A percentile compares a stretch with the other conserved stretches of the same genome.
Conservation (phyloP, 2,797 vertebrate species). For the Alfaro cultratus region DNA sequence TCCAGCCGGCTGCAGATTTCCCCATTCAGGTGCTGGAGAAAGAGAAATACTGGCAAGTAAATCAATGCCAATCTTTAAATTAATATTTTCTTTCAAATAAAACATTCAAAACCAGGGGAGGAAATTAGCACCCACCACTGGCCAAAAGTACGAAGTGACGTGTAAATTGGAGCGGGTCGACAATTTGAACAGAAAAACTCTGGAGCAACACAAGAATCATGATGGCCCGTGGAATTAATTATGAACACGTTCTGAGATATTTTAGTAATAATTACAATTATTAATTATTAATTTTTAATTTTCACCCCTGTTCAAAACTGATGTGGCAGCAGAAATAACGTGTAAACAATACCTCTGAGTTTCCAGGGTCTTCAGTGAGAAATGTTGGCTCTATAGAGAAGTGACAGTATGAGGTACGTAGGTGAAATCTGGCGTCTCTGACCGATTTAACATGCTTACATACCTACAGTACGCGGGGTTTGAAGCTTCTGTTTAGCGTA, state of each 20-base stretch:
- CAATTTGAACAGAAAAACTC: too few relatives aligned
- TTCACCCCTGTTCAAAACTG: not conserved
- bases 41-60: not conserved
- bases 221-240: too few relatives aligned
- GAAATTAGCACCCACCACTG: too few relatives aligned
- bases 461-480: conserved; percentile 56
- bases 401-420: not conserved
- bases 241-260: too few relatives aligned
- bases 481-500: conserved; percentile 82
- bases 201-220: too few relatives aligned
- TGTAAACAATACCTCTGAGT: conserved; percentile 52
- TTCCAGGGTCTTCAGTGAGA: conserved; percentile 31
- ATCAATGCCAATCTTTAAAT: not conserved
- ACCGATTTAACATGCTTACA: not conserved
- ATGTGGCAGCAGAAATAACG: not conserved
- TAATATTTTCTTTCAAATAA: not conserved
- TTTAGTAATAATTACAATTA: too few relatives aligned
- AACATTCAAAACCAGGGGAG: too few relatives aligned
- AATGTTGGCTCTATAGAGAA: conserved; percentile 42
- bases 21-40: conserved; percentile 10
- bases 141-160: too few relatives aligned
- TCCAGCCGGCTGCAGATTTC: conserved; percentile 36
- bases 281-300: too few relatives aligned
- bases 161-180: too few relatives aligned
- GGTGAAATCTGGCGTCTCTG: not conserved